Conservation (phyloP, 2,797 vertebrate genomes). For the Tangara arthus region DNA sequence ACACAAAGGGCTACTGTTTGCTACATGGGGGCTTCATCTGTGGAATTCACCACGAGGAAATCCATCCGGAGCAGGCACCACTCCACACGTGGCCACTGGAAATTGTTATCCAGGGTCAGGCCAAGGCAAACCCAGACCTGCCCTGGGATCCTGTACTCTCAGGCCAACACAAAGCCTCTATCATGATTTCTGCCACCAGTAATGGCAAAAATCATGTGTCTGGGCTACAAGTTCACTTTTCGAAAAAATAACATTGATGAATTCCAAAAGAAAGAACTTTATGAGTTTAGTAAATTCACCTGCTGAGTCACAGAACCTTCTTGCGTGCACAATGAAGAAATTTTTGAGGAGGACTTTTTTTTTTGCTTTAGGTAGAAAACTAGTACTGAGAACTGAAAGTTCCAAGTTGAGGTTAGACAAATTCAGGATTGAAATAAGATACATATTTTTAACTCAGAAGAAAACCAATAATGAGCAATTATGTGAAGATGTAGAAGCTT, state of each 20-base stretch:
- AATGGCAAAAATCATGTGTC: background rate
- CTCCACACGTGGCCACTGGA: background rate
- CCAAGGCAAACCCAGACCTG: background rate
- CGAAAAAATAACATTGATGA: background rate
- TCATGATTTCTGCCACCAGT: background rate
- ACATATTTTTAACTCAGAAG: background rate
- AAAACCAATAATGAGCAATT: background rate
- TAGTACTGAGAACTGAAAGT: background rate
- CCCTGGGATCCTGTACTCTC: background rate
- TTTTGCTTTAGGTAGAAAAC: background rate
- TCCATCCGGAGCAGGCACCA: too few relatives aligned
- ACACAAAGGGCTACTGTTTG: background rate
- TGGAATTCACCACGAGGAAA: background rate
- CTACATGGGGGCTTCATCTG: accelerated
- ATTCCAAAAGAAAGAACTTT: background rate
- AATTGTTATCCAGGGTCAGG: background rate
- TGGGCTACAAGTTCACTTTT: background rate
- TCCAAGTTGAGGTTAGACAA: background rate
- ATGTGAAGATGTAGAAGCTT: background rate
- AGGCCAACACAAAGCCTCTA: background rate
- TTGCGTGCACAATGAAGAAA: background rate
- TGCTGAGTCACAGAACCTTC: background rate
- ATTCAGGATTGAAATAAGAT: background rate
- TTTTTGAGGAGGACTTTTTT: background rate
- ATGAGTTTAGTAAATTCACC: background rate